Evolutionary conservation across 2,797 vertebrate genomes (phyloP), one percentile per base, ranked within the genome.

Genomic region (Melanotaenia parkinsoni): DNA sequence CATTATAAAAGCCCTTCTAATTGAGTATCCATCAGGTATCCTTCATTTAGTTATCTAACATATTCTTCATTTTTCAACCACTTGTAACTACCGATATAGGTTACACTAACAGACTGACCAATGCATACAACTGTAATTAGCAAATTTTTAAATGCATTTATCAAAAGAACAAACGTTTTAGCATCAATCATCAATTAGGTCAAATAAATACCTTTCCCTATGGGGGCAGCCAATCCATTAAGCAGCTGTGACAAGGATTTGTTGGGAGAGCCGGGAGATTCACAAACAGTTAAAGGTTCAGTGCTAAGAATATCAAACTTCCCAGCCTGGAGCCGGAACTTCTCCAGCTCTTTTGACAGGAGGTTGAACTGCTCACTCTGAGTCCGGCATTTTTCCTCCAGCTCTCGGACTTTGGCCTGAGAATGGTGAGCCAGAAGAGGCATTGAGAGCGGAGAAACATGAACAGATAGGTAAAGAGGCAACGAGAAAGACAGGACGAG

Each of bases 341-440:
- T 94, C 91, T 98, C 96, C 93, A 99, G 94, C 90, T 98, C 97
- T 91, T 95, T 95, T 6, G 98, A 98, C 87, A 99, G 94, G 86
- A 97, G 96, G 91, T 96, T 96, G 95, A 98, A 99, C 90, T 99
- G 98, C 87, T 99, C 97, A 81, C 97, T 97, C 94, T 99, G 98
- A 0, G 78, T 90, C 84, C 97, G 96, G 82, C 98, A 99, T 96
- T 98, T 97, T 85, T 97, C 96, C 93, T 99, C 98, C 89, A 99
- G 91, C 93, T 99, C 98, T 3, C 95, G 95, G n/a, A 99, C 98
- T 92, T 98, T 98, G 90, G 95, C 96, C 98, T 99, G 91, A 69
- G 37, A 76, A 72, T 4, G 75, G 64, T 32, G 60, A 84, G 70
- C 77, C 63, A 85, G 76, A 71, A 69, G 51, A 60, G 63, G 71